Conservation (phyloP, 2,113 vertebrate species). For the Lophura nycthemera region DNA sequence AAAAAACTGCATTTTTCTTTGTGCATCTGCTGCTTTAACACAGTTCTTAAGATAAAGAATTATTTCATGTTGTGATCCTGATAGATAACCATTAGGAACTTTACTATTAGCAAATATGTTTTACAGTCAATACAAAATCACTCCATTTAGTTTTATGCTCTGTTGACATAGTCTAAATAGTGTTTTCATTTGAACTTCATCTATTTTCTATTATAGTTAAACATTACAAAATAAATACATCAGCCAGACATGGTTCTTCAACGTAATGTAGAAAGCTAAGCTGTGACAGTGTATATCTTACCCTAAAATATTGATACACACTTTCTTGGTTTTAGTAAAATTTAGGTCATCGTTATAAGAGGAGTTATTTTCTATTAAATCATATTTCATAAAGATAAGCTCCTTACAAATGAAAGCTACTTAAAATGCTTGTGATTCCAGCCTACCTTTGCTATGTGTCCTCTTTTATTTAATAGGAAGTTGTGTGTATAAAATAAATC, state of each 20-base stretch:
- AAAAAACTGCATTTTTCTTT: background rate
- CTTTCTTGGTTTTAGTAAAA: background rate
- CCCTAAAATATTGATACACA: background rate
- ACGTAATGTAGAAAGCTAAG: background rate
- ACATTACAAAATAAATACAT: slow-evolving; percentile 46
- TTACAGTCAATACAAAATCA: slow-evolving; percentile 15
- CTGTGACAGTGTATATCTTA: background rate
- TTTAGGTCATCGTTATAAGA: background rate
- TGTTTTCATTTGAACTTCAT: slow-evolving; percentile 50
- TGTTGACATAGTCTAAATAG: slow-evolving; percentile 46
- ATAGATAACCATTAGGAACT: slow-evolving; percentile 42
- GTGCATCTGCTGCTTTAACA: slow-evolving; percentile 3
- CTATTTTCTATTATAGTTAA: slow-evolving; percentile 56
- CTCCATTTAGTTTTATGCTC: slow-evolving; percentile 59
- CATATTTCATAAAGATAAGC: background rate
- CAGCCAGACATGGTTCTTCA: background rate
- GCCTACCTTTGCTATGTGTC: background rate
- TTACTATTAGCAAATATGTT: slow-evolving; percentile 53
- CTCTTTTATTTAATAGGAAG: background rate
- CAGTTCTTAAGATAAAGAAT: slow-evolving; percentile 28
- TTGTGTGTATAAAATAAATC: background rate
- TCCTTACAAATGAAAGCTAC: background rate
- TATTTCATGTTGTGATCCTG: slow-evolving; percentile 13
- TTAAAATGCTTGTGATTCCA: background rate
- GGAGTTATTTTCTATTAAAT: background rate